Conservation (phyloP, 1,140 invertebrate genomes). For the Danaus plexippus region DNA sequence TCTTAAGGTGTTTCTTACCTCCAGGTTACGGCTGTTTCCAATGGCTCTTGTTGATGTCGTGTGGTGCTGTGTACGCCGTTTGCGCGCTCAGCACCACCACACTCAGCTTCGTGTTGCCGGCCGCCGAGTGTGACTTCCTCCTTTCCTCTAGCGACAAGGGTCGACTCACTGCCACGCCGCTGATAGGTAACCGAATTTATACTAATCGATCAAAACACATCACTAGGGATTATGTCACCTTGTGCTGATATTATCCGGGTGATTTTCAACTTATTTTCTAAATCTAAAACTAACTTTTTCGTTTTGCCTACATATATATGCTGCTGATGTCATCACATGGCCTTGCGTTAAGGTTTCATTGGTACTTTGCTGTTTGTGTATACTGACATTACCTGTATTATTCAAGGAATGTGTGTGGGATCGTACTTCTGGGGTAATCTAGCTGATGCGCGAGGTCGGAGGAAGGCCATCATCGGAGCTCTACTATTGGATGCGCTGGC, state of each 20-base stretch:
- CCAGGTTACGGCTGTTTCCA: constrained; percentile 79
- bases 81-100: constrained; percentile 77
- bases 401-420: constrained; percentile 78
- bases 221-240: too few species aligned
- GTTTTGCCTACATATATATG: too few species aligned
- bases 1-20: constrained; percentile 10
- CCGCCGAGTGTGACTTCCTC: constrained; percentile 72
- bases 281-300: too few species aligned
- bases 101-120: constrained; percentile 76
- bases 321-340: too few species aligned
- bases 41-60: constrained; percentile 73
- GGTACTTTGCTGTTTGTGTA: constrained; percentile 10
- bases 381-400: too few species aligned
- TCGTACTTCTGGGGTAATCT: constrained; percentile 79
- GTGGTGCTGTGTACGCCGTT: constrained; percentile 79
- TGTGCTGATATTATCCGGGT: too few species aligned
- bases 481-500: constrained; percentile 75
- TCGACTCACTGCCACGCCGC: constrained; percentile 72
- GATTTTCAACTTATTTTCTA: too few species aligned
- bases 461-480: constrained; percentile 74
- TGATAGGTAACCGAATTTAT: constrained; percentile 63
- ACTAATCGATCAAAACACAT: background rate
- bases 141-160: constrained; percentile 73
- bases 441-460: constrained; percentile 75
- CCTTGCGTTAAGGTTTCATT: background rate